Conservation (phyloP, 2,888 invertebrate species). For the Cabera pusaria region DNA sequence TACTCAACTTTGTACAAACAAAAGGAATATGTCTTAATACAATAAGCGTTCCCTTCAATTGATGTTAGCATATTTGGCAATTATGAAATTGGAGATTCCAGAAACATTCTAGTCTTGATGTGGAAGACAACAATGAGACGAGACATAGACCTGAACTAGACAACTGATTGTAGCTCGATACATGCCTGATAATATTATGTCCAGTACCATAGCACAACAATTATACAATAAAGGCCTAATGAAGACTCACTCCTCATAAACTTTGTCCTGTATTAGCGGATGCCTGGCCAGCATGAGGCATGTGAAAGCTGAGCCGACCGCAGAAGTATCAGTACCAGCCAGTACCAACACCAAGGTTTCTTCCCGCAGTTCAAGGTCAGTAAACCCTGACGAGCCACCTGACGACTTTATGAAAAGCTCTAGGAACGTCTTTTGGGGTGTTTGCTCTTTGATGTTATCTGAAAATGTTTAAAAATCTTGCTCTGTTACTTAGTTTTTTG, state of each 20-base stretch:
- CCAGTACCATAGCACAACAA: no score
- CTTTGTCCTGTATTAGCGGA: slow-evolving; percentile 46
- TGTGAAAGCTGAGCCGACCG: slow-evolving; percentile 44
- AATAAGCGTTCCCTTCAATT: no score
- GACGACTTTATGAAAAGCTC: slow-evolving; percentile 46
- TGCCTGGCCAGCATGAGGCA: slow-evolving; percentile 44
- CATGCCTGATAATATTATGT: no score
- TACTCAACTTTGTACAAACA: no score
- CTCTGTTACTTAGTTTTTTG: slow-evolving; percentile 8
- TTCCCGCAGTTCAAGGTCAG: slow-evolving; percentile 47
- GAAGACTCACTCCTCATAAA: slow-evolving; percentile 49
- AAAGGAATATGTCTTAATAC: no score
- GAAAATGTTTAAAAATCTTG: slow-evolving; percentile 1
- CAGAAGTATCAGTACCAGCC: slow-evolving; percentile 58
- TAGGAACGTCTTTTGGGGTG: slow-evolving; percentile 37
- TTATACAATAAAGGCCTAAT: no score
- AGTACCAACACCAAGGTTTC: slow-evolving; percentile 48
- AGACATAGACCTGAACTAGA: no score
- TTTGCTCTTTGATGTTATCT: slow-evolving; percentile 17
- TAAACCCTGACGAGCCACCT: slow-evolving; percentile 33
- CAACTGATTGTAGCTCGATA: no score
- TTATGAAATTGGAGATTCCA: no score
- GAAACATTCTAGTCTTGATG: no score
- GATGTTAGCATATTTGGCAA: no score
- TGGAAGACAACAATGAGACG: no score